Evolutionary conservation across 2,113 vertebrate genomes (phyloP), one percentile per base, ranked within the genome.

Genomic region (Phylloscopus whistleri): DNA sequence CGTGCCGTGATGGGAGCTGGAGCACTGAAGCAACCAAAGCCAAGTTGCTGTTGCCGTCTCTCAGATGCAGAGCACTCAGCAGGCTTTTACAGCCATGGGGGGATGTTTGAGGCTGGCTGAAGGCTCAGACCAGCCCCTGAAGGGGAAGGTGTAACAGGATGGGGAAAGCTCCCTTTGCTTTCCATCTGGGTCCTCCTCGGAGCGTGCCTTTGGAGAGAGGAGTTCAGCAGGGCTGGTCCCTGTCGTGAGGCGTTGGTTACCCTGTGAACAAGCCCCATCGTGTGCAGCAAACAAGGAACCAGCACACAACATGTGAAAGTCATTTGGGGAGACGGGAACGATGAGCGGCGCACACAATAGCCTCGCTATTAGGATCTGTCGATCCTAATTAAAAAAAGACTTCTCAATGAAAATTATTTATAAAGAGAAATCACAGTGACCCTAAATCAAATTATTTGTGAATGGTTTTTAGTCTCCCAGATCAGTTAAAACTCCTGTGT

Each of bases 391-490:
- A 90, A 94, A 97, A 94, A 94, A 95, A 88, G 74, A 90, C 63
- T 85, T 88, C 92, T 97, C 91, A 95, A 91, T 95, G 91, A 95
- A 95, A 95, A 96, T 93, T 93, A 95, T 94, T 94, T 96, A 83
- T 95, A 92, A 97, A 92, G 93, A 91, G 91, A 78, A 93, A 94
- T 94, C 84, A 55, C 86, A 91, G 56, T 92, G 95, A 94, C 91
- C 94, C 90, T 88, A 95, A 95, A 96, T 95, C 91, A 94, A 95
- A 95, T 91, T 91, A 94, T 97, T 97, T 96, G 95, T 97, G 95
- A 97, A 96, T 96, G 94, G 84, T 76, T 95, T 94, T 95, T 84
- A 91, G 89, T 83, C 79, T 95, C 93, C 46, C 59, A 77, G 90
- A 95, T 95, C 84, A 67, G 93, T 88, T 87, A 90, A 79, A 95